A percentile compares a stretch with the other conserved stretches of the same genome.
phyloP scores from a whole-genome alignment of 2,888 invertebrate genomes.

The Tricholauxania praeusta region DNA sequence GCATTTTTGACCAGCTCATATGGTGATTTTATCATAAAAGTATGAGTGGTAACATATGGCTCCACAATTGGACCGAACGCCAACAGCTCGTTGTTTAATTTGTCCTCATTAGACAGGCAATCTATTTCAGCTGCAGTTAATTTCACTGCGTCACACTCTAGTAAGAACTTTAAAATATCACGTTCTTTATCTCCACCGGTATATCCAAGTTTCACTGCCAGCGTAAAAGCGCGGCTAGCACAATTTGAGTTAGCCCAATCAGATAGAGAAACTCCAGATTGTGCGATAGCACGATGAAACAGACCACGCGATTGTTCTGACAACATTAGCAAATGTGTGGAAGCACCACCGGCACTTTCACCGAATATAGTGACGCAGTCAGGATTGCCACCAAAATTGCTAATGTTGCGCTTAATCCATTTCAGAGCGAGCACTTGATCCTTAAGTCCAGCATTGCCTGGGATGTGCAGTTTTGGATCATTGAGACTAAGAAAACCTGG shows the following conservation, averaged over 20 bases:
- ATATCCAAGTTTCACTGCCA: slow-evolving; percentile 52
- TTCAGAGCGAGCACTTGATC: slow-evolving; percentile 67
- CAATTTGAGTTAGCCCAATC: slow-evolving; percentile 47
- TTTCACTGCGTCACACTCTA: slow-evolving; percentile 46
- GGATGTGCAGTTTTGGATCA: slow-evolving; percentile 64
- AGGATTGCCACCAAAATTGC: slow-evolving; percentile 67
- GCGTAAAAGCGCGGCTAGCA: slow-evolving; percentile 40
- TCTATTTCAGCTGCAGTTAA: slow-evolving; percentile 52
- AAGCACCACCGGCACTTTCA: slow-evolving; percentile 67
- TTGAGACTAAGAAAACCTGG: slow-evolving; percentile 66
- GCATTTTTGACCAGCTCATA: slow-evolving; percentile 48
- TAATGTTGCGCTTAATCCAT: slow-evolving; percentile 67
- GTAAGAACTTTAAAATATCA: slow-evolving; percentile 56
- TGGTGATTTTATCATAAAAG: slow-evolving; percentile 51
- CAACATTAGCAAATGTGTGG: slow-evolving; percentile 64
- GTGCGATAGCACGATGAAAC: slow-evolving; percentile 54
- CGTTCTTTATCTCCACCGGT: slow-evolving; percentile 54
- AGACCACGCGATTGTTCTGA: slow-evolving; percentile 65
- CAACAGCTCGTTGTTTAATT: slow-evolving; percentile 50
- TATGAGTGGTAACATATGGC: slow-evolving; percentile 50
- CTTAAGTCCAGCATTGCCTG: slow-evolving; percentile 69
- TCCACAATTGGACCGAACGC: slow-evolving; percentile 55
- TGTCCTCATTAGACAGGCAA: slow-evolving; percentile 52
- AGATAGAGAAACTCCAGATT: slow-evolving; percentile 49
- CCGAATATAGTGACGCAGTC: slow-evolving; percentile 69